Evolutionary conservation across 2,113 vertebrate genomes (phyloP).

Genomic region (Xyrauchen texanus): DNA sequence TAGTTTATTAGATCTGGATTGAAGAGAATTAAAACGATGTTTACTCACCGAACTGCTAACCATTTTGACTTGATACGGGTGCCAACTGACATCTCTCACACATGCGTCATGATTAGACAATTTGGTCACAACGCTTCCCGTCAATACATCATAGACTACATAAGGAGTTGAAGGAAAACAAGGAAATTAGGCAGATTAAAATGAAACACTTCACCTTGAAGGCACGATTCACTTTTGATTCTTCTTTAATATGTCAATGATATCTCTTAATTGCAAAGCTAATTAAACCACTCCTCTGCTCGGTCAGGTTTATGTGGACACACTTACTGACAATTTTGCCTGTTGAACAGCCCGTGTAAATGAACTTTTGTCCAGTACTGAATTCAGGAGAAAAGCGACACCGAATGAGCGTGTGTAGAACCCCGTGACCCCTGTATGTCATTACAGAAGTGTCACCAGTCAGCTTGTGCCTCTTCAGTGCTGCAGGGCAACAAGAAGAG

Average conservation of each 20-base stretch:
- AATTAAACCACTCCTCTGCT: not conserved
- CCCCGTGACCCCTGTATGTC: constrained; percentile 90
- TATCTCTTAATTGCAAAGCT: not conserved
- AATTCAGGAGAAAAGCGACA: constrained; percentile 87
- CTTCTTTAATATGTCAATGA: not conserved
- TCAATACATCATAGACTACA: constrained; percentile 86
- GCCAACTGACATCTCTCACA: constrained; percentile 90
- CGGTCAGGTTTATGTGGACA: too few relatives aligned
- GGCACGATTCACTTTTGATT: too few relatives aligned
- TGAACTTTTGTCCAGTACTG: constrained; percentile 87
- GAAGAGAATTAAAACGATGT: too few relatives aligned
- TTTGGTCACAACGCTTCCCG: constrained; percentile 79
- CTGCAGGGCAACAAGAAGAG: constrained; percentile 60
- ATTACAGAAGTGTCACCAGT: constrained; percentile 88
- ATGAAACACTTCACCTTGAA: too few relatives aligned
- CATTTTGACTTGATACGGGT: constrained; percentile 86
- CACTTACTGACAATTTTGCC: constrained; percentile 87
- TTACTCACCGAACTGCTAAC: constrained; percentile 89
- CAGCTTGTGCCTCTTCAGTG: constrained; percentile 84
- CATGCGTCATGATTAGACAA: constrained; percentile 85
- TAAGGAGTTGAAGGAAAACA: not conserved
- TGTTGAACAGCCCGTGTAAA: constrained; percentile 90
- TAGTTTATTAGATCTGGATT: too few relatives aligned
- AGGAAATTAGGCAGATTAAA: too few relatives aligned
- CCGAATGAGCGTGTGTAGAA: constrained; percentile 88